phyloP scores from a whole-genome alignment of 2,113 vertebrate species.

The Halichoeres trimaculatus region DNA sequence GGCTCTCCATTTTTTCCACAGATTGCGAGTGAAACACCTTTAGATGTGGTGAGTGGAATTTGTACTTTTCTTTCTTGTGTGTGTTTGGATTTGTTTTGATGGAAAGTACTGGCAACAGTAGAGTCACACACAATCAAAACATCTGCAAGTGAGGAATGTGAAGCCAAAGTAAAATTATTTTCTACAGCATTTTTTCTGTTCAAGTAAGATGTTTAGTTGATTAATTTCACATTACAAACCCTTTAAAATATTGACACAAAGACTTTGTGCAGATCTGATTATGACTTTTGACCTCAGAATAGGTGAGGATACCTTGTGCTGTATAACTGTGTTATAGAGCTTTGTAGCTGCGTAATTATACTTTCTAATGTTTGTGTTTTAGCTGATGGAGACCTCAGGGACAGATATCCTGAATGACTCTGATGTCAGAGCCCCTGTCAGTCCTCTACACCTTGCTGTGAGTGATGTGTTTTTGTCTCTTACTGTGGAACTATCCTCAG shows the following conservation, averaged over 20 bases:
- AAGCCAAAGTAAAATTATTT: no score
- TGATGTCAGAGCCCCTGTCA: constrained; percentile 92
- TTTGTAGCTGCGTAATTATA: not conserved
- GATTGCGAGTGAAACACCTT: constrained; percentile 97
- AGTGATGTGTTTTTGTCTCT: constrained; percentile 72
- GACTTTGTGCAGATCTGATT: no score
- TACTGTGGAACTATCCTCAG: not conserved
- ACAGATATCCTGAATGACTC: constrained; percentile 94
- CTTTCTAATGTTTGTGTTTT: constrained; percentile 32
- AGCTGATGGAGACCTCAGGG: constrained; percentile 98
- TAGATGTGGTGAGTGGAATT: constrained; percentile 94
- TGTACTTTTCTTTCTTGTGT: not conserved
- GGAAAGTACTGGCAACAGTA: no score
- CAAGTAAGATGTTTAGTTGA: no score
- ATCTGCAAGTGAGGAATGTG: not conserved
- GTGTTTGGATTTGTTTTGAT: not conserved
- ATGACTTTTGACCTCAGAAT: not conserved
- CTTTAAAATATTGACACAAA: no score
- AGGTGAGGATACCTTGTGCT: not conserved
- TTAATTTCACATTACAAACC: no score
- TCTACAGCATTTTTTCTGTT: not conserved
- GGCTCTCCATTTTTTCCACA: constrained; percentile 78
- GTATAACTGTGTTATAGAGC: not conserved
- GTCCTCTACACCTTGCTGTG: constrained; percentile 96
- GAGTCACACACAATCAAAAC: no score